These are phyloP conservation scores for Pachyramphus minor DNA, from an alignment of 2,113 vertebrate species.

Conservation along the genomic window DNA sequence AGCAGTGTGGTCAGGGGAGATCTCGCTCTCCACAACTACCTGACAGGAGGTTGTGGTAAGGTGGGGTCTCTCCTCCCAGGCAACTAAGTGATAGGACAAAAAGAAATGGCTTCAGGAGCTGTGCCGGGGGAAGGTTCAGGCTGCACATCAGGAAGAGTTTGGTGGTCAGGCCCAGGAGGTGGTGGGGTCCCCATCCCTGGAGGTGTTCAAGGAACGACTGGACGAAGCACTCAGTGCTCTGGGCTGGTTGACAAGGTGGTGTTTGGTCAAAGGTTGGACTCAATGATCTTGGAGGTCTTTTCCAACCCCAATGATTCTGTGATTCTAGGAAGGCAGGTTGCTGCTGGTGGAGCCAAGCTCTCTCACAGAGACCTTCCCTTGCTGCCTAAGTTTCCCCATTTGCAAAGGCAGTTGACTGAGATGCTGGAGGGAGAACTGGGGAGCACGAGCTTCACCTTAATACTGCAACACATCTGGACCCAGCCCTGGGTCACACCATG, in stretches of 20 bases:
- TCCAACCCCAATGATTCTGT: background rate
- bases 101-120: background rate
- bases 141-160: background rate
- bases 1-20: background rate
- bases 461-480: background rate
- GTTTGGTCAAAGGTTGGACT: background rate
- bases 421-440: background rate
- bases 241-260: background rate
- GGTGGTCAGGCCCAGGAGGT: background rate
- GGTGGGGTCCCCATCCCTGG: background rate
- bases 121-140: background rate
- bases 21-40: background rate
- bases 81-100: background rate
- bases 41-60: background rate
- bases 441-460: background rate
- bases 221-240: background rate
- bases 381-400: background rate
- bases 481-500: fast-evolving
- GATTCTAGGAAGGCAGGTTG: background rate
- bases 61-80: background rate
- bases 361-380: background rate
- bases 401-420: background rate
- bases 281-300: background rate
- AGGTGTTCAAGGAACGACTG: background rate
- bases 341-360: background rate